Conservation (phyloP, 2,797 vertebrate genomes). For the Clarias platycephalus region DNA sequence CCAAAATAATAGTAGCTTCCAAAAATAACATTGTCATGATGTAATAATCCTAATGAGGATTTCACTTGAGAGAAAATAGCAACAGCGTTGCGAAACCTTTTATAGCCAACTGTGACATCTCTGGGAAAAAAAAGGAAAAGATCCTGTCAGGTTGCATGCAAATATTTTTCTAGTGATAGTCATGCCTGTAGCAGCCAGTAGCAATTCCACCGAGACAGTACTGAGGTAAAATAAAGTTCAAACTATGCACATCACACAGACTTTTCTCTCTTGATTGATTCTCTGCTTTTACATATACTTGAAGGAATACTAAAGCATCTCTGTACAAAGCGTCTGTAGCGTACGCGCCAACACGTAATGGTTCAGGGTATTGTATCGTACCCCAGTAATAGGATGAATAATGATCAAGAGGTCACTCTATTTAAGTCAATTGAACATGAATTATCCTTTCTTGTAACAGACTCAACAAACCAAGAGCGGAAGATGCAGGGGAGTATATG, state of each 20-base stretch:
- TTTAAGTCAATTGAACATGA: neutral
- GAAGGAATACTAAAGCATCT: neutral
- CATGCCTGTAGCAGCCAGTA: constrained; percentile 63
- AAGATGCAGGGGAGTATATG: constrained; percentile 94
- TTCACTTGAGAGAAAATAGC: constrained; percentile 19
- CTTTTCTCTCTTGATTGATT: neutral
- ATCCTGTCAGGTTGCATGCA: constrained; percentile 73
- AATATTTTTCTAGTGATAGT: constrained; percentile 60
- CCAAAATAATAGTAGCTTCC: neutral
- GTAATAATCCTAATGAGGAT: constrained; percentile 25
- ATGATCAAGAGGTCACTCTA: neutral
- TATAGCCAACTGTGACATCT: constrained; percentile 65
- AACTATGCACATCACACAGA: neutral
- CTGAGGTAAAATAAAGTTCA: constrained; percentile 23
- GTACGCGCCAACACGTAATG: neutral
- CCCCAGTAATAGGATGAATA: neutral
- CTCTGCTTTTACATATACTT: neutral
- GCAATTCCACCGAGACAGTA: constrained; percentile 26
- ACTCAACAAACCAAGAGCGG: constrained; percentile 87
- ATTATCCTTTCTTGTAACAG: constrained; percentile 68
- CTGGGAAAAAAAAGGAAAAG: constrained; percentile 63
- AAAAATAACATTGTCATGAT: constrained; percentile 7
- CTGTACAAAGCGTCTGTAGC: neutral
- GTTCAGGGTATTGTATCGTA: neutral
- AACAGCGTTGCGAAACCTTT: constrained; percentile 60